phyloP scores from a whole-genome alignment of 2,113 vertebrate species.

The Psilopogon haemacephalus region DNA sequence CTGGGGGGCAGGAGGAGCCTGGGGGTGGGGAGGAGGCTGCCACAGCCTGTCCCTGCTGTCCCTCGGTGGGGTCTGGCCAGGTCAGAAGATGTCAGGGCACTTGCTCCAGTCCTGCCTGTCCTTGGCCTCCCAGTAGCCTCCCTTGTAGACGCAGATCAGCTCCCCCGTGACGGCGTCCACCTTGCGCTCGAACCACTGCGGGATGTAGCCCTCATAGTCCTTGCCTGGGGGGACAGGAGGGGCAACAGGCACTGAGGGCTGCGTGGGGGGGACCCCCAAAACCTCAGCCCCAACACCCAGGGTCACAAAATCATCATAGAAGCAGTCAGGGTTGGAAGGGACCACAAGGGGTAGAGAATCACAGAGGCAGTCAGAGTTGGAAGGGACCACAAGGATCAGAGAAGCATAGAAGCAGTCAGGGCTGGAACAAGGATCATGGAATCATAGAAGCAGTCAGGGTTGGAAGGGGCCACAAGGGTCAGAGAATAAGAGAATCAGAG shows the following conservation, averaged over 20 bases:
- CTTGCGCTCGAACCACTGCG: slow-evolving; percentile 93
- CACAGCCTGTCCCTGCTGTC: not conserved
- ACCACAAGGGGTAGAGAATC: too few relatives aligned
- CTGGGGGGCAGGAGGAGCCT: too few relatives aligned
- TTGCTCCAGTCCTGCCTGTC: slow-evolving; percentile 89
- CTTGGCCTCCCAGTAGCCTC: slow-evolving; percentile 97
- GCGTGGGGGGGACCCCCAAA: fast-evolving
- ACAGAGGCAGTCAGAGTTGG: too few relatives aligned
- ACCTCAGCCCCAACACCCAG: not conserved
- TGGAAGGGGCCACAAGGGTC: too few relatives aligned
- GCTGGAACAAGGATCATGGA: too few relatives aligned
- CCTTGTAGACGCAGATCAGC: slow-evolving; percentile 89
- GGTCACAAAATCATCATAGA: too few relatives aligned
- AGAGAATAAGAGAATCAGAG: too few relatives aligned
- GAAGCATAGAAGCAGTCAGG: too few relatives aligned
- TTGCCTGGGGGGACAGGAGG: slow-evolving; percentile 76
- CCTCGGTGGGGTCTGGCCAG: not conserved
- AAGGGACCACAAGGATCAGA: too few relatives aligned
- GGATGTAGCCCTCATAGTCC: slow-evolving; percentile 85
- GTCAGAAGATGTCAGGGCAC: slow-evolving; percentile 94
- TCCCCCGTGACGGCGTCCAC: slow-evolving; percentile 87
- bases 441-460: too few relatives aligned
- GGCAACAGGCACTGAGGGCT: fast-evolving
- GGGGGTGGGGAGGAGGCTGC: too few relatives aligned
- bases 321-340: too few relatives aligned